Base-by-base conservation (phyloP, 2,888 invertebrate species). In the Opisthograptis luteolata region DNA sequence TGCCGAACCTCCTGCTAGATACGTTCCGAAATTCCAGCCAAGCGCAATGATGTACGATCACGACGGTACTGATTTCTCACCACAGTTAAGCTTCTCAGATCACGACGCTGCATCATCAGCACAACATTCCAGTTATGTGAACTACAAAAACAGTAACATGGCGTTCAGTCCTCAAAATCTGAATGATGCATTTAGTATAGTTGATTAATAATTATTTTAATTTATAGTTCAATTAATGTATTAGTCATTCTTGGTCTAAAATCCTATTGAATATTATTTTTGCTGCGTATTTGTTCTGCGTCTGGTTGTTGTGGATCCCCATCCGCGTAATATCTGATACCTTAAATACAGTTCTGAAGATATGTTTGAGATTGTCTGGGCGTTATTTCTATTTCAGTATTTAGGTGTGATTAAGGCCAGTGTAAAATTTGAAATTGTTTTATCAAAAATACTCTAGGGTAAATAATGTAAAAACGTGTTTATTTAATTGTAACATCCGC, bases 111-210 rank as follows among this genome's bases (percentile, higher is more conserved):
- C 71, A 2, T 53, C 66, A 12, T 78, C 84, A 19, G 79, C 77
- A 1, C 9, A 2, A 0, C 69, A 77, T 0, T 89, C 89, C 0
- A 79, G 86, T 1, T 89, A 89, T 40, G 80, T 83, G 1, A 89
- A 89, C 53, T 88, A 89, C 60, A 88, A 86, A 61, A 73, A 89
- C 54, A 82, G 89, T 44, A 90, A 91, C 48, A 71, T 89, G 73
- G 89, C 89, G 1, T 90, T 88, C 35, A 89, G 86, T 58, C 88
- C 89, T 7, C 90, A 91, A 64, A 90, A 90, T 49, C 60, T 88
- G n/a, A 89, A 90, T 43, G 88, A 89, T 58, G 88, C 80, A 37
- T 91, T 90, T 72, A 86, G 88, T 73, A 81, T 85, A 80, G 69
- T 82, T 8, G 76, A 82, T 55, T 76, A 79, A 55, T 74, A 70